Evolutionary conservation across 2,888 invertebrate species (phyloP).

Genomic region (Chironomus riparius): DNA sequence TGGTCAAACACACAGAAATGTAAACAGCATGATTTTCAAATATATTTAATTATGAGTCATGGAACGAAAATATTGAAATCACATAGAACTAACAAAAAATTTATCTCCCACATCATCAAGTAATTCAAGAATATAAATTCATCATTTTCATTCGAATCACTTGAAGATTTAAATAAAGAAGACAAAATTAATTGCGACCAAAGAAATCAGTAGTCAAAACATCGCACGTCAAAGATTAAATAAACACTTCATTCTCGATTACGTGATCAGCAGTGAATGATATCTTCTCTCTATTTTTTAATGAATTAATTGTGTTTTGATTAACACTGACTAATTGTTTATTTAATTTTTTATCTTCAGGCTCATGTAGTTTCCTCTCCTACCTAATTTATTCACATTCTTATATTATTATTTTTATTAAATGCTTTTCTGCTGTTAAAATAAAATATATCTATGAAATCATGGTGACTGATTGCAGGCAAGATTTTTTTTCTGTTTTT

Average conservation of each 20-base stretch:
- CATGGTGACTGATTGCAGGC: background rate
- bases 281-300: background rate
- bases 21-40: too few species aligned
- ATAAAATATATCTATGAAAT: background rate
- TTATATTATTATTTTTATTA: background rate
- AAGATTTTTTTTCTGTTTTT: background rate
- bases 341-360: constrained; percentile 4
- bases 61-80: too few species aligned
- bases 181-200: constrained; percentile 20
- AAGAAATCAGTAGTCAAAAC: constrained; percentile 12
- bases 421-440: background rate
- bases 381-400: background rate
- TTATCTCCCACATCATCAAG: too few species aligned
- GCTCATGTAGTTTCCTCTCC: background rate
- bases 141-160: background rate
- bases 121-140: background rate
- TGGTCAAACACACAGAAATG: too few species aligned
- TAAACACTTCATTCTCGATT: constrained; percentile 24
- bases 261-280: background rate
- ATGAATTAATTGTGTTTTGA: constrained; percentile 25
- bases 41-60: too few species aligned
- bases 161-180: background rate
- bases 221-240: constrained; percentile 17
- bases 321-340: constrained; percentile 22
- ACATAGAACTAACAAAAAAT: too few species aligned